Evolutionary conservation across 1,140 invertebrate species (phyloP).

Genomic region (Trichomalopsis sarcophagae): DNA sequence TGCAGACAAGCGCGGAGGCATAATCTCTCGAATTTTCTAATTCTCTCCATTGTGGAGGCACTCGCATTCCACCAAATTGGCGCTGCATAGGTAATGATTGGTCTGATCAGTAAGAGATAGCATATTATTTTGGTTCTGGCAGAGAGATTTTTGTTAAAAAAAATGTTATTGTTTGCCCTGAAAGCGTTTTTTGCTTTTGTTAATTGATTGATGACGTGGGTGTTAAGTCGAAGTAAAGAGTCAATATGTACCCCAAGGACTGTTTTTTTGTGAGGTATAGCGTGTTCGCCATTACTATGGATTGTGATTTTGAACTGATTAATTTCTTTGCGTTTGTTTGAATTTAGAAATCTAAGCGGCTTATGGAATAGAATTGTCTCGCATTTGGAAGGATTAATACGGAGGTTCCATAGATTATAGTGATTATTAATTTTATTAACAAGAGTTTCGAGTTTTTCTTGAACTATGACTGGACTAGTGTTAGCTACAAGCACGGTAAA

Average conservation of each 20-base stretch:
- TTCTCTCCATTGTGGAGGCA: constrained; percentile 44
- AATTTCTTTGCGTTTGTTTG: too few relatives aligned
- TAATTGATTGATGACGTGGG: background rate
- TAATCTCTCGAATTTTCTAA: constrained; percentile 49
- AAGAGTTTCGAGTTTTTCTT: background rate
- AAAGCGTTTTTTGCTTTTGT: constrained; percentile 33
- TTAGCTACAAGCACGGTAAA: constrained; percentile 28
- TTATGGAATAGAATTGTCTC: constrained; percentile 54
- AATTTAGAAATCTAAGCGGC: background rate
- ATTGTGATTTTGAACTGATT: background rate
- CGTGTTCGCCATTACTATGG: too few relatives aligned
- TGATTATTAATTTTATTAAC: constrained; percentile 45
- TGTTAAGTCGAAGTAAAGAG: background rate
- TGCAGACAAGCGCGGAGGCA: background rate
- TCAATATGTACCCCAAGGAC: too few relatives aligned
- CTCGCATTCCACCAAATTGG: constrained; percentile 50
- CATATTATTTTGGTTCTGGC: constrained; percentile 48
- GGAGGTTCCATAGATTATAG: constrained; percentile 51
- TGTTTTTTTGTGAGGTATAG: too few relatives aligned
- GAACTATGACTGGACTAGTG: background rate
- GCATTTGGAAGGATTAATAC: constrained; percentile 53
- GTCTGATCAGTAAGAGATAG: constrained; percentile 51
- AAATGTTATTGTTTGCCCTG: constrained; percentile 2
- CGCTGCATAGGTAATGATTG: constrained; percentile 47
- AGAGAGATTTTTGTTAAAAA: constrained; percentile 49